Base-by-base conservation (phyloP, 2,888 invertebrate genomes). In the Lasioglossum morio region DNA sequence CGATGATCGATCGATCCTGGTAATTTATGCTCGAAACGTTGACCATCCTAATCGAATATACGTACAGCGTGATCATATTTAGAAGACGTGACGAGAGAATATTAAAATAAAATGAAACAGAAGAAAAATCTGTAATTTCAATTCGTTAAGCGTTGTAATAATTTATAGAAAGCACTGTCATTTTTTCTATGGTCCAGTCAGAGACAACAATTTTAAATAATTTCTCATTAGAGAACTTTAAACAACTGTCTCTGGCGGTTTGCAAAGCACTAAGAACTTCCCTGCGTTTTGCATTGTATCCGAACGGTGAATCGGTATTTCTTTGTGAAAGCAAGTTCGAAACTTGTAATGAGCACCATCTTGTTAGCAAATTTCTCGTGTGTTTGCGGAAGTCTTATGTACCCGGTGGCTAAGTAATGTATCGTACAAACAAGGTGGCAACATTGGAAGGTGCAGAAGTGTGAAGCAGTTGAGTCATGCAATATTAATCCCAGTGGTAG, bases 11-110 rank as follows among this genome's bases (percentile, higher is more conserved):
- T 81, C 72, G 72, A 12, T 43, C 30, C 63, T 19, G 23, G 40
- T 40, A 63, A 79, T 63, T 81, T 72, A 72, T 78, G 37, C 48
- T 72, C 30, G 48, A 12, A 63, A 72, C 78, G 48, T 63, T 72
- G 60, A 63, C 72, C 70, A 34, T 34, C 46, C 60, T 48, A 23
- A 8, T 30, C 16, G 66, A 72, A 78, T 48, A 37, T 63, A 37
- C 37, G 37, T 37, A 43, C 0, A 10, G 27, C 14, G 0, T 23
- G 37, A 12, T 19, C 10, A 27, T 27, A 37, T 27, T 23, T 19
- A 23, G 14, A 60, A 5, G 4, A 43, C 12, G 12, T 3, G 12
- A 43, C 12, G 43, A 43, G 48, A 10, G 3, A n/a, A 57, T 53
- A 10, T n/a, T n/a, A 10, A 10, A 4, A 57, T 5, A 23, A 53